Percentiles rank a stretch among this genome's conserved stretches.
Evolutionary conservation across 1,140 invertebrate species (phyloP).

Genomic region (Halyomorpha halys): DNA sequence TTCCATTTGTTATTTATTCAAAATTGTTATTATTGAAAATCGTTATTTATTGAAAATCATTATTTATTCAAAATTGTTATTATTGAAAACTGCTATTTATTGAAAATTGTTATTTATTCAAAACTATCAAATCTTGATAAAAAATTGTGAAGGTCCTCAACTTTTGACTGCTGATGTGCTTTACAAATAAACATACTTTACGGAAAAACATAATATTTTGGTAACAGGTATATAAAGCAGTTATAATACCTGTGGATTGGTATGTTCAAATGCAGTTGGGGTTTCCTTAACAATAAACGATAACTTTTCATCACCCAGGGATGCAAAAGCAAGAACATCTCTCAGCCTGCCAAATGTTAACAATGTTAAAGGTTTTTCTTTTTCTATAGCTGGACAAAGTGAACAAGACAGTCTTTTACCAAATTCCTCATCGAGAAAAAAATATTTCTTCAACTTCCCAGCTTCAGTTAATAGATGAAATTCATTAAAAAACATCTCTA

Average conservation of each 20-base stretch:
- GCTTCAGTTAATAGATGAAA: neutral
- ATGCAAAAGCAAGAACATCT: neutral
- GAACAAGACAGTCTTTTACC: neutral
- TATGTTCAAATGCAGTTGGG: neutral
- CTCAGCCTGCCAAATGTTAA: neutral
- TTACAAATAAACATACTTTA: no score
- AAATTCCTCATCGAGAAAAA: slow-evolving; percentile 8
- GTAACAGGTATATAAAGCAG: no score
- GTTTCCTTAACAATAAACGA: neutral
- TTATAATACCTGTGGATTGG: neutral
- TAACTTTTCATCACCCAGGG: neutral
- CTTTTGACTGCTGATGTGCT: no score
- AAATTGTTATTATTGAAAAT: no score
- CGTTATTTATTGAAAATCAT: no score
- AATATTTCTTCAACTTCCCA: neutral
- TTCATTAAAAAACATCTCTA: neutral
- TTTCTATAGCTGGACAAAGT: neutral
- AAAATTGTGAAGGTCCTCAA: no score
- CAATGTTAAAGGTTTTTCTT: neutral
- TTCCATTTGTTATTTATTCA: no score
- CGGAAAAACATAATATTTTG: no score
- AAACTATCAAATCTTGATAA: no score
- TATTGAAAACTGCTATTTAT: no score
- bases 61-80: no score
- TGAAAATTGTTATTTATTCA: no score